phyloP scores from a whole-genome alignment of 2,113 vertebrate species.

The Tragelaphus strepsiceros region DNA sequence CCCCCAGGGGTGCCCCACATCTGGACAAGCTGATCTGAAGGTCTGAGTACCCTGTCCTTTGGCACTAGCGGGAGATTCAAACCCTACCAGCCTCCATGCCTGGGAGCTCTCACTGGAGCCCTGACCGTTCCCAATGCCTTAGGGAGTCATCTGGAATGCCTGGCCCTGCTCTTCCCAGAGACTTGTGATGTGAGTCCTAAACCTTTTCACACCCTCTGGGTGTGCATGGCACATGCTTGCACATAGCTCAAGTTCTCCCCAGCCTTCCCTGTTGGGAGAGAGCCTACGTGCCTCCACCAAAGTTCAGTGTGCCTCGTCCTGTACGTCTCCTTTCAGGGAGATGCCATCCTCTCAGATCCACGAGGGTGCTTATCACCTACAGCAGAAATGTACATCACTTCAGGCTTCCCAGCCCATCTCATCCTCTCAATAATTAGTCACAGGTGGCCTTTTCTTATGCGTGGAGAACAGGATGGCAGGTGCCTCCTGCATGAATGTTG shows the following conservation, averaged over 20 bases:
- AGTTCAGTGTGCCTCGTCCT: not conserved
- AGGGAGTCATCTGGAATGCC: not conserved
- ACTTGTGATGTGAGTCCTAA: not conserved
- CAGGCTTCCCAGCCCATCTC: not conserved
- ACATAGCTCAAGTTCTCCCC: not conserved
- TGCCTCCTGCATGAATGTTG: not conserved
- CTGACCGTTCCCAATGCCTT: not conserved
- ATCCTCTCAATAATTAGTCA: not conserved
- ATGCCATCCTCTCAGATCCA: not conserved
- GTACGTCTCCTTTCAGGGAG: no score
- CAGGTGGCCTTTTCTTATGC: not conserved
- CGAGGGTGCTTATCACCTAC: not conserved
- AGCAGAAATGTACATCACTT: not conserved
- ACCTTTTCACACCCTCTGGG: not conserved
- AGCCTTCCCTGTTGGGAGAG: not conserved
- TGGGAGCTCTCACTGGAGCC: not conserved
- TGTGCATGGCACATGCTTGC: rapidly evolving
- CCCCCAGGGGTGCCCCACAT: not conserved
- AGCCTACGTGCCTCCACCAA: not conserved
- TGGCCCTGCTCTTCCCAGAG: not conserved
- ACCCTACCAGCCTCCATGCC: not conserved
- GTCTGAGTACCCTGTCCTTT: not conserved
- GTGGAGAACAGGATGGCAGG: not conserved
- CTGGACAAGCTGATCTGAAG: not conserved
- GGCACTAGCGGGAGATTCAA: no score